Percentiles rank a stretch among this genome's conserved stretches.
These are phyloP conservation scores for Catostylus mosaicus DNA, from an alignment of 30 jellyfish, hydroid and myxozoan species.

Conservation along the genomic window DNA sequence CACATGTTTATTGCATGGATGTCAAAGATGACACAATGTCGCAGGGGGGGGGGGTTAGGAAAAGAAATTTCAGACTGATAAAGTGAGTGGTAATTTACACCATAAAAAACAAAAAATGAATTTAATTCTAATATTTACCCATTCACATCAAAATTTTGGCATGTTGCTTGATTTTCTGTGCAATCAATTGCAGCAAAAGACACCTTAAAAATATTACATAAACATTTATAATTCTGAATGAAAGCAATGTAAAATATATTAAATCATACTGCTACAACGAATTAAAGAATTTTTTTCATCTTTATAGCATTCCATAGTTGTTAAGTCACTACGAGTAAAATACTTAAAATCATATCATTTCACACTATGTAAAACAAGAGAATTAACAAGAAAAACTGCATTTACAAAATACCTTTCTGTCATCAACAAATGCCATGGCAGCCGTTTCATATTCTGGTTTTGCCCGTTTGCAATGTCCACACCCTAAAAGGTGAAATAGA, in stretches of 20 bases:
- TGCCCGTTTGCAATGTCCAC: conserved; percentile 97
- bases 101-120: too few relatives aligned
- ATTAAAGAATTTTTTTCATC: too few relatives aligned
- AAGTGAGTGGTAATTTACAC: too few relatives aligned
- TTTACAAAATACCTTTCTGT: conserved; percentile 66
- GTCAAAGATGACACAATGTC: too few relatives aligned
- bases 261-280: too few relatives aligned
- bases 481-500: conserved; percentile 63
- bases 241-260: not conserved
- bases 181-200: conserved; percentile 92
- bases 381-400: too few relatives aligned
- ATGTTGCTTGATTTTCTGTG: conserved; percentile 62
- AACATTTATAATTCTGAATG: not conserved
- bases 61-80: too few relatives aligned
- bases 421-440: conserved; percentile 65
- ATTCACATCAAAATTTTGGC: conserved; percentile 73
- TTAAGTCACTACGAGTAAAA: too few relatives aligned
- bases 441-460: conserved; percentile 94
- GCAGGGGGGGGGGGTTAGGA: too few relatives aligned
- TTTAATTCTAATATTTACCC: conserved; percentile 63
- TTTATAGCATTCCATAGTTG: too few relatives aligned
- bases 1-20: too few relatives aligned
- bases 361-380: not conserved
- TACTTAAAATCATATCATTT: not conserved
- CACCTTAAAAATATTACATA: conserved; percentile 24